Conservation (phyloP, 2,113 vertebrate species). For the Bagarius yarrelli region DNA sequence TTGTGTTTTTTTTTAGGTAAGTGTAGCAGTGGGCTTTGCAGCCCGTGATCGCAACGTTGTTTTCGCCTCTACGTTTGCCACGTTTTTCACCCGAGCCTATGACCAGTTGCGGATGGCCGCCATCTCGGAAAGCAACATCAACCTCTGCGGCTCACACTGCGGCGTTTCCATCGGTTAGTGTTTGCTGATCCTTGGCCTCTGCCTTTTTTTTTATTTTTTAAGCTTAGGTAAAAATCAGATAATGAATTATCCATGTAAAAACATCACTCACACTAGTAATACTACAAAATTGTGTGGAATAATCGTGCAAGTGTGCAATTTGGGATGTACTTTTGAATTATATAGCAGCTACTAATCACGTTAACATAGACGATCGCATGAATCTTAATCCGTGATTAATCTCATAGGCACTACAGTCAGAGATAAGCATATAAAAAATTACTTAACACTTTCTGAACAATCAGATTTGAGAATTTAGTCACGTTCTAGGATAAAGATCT, state of each 20-base stretch:
- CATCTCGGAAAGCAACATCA: constrained; percentile 92
- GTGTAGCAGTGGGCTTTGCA: constrained; percentile 84
- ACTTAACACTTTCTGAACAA: not conserved
- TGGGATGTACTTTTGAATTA: too few relatives aligned
- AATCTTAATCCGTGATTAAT: not conserved
- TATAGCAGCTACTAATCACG: too few relatives aligned
- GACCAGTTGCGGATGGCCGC: constrained; percentile 94
- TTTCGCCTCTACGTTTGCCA: constrained; percentile 88
- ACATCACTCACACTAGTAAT: too few relatives aligned
- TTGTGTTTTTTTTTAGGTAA: constrained; percentile 74
- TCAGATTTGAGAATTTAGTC: not conserved
- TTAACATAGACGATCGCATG: not conserved
- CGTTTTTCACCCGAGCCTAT: constrained; percentile 87
- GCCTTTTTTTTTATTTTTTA: not conserved
- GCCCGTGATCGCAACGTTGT: constrained; percentile 84
- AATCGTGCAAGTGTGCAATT: too few relatives aligned
- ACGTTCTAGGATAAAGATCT: not conserved
- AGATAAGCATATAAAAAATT: not conserved
- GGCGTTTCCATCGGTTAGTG: constrained; percentile 90
- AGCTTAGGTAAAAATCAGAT: too few relatives aligned
- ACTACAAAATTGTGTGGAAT: too few relatives aligned
- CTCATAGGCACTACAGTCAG: not conserved
- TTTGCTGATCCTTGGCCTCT: not conserved
- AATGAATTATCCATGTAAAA: too few relatives aligned
- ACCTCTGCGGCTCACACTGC: constrained; percentile 90